Base-by-base conservation (phyloP, 2,113 vertebrate species). In the Cyphomyrus plagiostoma region DNA sequence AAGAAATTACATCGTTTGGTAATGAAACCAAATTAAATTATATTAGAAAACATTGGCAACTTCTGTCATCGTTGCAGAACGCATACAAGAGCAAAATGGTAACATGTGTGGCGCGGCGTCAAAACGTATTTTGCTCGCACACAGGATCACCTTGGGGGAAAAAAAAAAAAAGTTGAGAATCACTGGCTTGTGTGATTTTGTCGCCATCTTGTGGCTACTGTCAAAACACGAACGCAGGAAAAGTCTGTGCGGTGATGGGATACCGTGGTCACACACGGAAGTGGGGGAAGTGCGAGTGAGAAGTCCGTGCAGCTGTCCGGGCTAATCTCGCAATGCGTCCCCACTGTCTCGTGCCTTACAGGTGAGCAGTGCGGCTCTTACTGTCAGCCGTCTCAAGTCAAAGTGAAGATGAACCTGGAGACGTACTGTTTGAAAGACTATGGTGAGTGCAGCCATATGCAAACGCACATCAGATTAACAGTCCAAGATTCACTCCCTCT, bases 371-470 rank as follows among this genome's bases (percentile, higher is more conserved):
- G 97, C 70, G 92, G 95, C 53, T 96, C 94, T 11, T 97, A 97
- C 91, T 98, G 97, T 92, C 96, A 96, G 88, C 93, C 94, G 0
- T 95, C 97, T 23, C 96, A 95, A 91, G 94, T 93, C 46, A 96
- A 96, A 92, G 96, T 98, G 82, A 95, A 89, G 91, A 98, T 98
- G 97, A 97, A 95, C 93, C 94, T 98, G 90, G 94, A 94, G 92
- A 97, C 95, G 0, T 98, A 96, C 93, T 98, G 97, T 93, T 95
- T 96, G 89, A 98, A 97, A 91, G 97, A 97, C 88, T 97, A 97
- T 0, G 96, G 97, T 98, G 92, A 94, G 91, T 4, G 15, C 15
- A 48, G 77, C 13, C 19, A 30, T n/a, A 19, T 70, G 52, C 15
- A 77, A 39, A 77, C 35, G 2, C 35, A 77, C 30, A 56, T n/a